Evolutionary conservation across 2,888 invertebrate genomes (phyloP).

Genomic region (Ochropleura leucogaster): DNA sequence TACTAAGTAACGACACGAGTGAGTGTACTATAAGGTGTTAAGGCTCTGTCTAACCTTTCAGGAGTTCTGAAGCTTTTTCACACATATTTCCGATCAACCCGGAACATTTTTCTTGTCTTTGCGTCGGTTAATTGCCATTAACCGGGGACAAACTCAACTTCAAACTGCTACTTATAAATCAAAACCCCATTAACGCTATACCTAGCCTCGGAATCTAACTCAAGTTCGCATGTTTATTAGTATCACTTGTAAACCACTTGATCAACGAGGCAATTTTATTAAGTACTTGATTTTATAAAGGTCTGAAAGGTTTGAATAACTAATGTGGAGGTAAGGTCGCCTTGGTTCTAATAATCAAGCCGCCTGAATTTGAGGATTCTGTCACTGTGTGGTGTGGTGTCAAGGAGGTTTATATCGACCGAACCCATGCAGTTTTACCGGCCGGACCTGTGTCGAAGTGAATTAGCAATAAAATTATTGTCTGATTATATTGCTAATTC

Average conservation of each 20-base stretch:
- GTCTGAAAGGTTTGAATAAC: background rate
- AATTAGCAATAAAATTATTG: no score
- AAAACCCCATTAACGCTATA: background rate
- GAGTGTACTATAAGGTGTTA: background rate
- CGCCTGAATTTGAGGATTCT: no score
- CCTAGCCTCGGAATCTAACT: background rate
- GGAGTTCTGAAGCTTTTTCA: background rate
- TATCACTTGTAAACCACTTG: background rate
- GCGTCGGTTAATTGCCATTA: background rate
- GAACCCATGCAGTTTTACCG: no score
- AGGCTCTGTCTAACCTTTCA: no score
- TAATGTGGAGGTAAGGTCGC: background rate
- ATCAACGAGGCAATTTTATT: background rate
- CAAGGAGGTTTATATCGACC: no score
- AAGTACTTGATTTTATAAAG: background rate
- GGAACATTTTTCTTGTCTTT: background rate
- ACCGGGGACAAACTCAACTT: background rate
- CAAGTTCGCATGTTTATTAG: background rate
- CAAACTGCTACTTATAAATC: background rate
- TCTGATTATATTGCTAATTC: no score
- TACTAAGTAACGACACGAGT: background rate
- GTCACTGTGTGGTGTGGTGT: no score
- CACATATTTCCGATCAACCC: background rate
- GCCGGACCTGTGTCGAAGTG: no score
- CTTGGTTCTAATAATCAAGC: no score